Evolutionary conservation across 2,797 vertebrate species (phyloP).

Genomic region (Echeneis naucrates): DNA sequence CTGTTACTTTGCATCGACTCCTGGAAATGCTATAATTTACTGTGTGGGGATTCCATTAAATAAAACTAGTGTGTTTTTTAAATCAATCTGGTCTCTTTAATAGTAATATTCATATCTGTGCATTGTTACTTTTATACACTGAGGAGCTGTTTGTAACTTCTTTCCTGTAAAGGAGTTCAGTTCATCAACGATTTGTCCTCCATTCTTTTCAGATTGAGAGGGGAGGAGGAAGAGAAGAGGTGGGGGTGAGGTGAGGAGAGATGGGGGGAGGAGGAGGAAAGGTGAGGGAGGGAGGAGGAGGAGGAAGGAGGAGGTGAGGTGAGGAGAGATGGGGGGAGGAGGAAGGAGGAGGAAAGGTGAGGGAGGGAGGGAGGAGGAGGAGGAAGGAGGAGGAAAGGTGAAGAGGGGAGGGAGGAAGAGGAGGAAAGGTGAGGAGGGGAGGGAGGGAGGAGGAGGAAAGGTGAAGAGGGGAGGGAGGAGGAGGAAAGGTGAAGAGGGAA

Average conservation of each 20-base stretch:
- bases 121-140: background rate
- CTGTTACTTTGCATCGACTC: constrained; percentile 53
- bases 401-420: too few species aligned
- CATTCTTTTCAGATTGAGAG: background rate
- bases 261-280: too few species aligned
- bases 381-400: too few species aligned
- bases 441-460: constrained; percentile 29
- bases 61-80: constrained; percentile 80
- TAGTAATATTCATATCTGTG: background rate
- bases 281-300: too few species aligned
- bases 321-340: too few species aligned
- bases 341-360: constrained; percentile 53
- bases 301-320: too few species aligned
- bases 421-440: too few species aligned
- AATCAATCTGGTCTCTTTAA: constrained; percentile 28
- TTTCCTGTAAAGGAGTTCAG: too few species aligned
- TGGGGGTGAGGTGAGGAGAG: too few species aligned
- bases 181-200: background rate
- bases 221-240: too few species aligned
- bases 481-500: too few species aligned
- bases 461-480: too few species aligned
- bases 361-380: constrained; percentile 7
- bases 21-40: constrained; percentile 73
- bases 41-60: constrained; percentile 79
- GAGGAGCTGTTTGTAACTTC: background rate